Evolutionary conservation across 2,113 vertebrate genomes (phyloP).

Genomic region (Pedionomus torquatus): DNA sequence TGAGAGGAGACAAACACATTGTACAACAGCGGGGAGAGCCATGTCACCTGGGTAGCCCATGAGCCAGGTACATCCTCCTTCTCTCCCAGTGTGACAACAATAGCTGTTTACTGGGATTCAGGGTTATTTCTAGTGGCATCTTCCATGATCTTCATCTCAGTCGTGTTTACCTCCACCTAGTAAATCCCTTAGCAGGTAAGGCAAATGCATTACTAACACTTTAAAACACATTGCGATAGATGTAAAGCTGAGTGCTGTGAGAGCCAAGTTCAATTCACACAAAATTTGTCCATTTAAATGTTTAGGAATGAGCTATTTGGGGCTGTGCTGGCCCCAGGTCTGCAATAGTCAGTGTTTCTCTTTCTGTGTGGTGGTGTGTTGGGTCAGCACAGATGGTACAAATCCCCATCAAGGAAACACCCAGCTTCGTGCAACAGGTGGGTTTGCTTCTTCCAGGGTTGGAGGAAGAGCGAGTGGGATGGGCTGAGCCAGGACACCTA

Average conservation of each 20-base stretch:
- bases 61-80: neutral
- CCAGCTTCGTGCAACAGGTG: fast-evolving
- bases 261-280: neutral
- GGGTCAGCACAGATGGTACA: neutral
- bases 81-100: neutral
- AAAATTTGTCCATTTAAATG: neutral
- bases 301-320: neutral
- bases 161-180: neutral
- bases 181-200: neutral
- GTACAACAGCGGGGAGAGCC: neutral
- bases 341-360: neutral
- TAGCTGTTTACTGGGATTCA: neutral
- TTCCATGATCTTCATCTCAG: neutral
- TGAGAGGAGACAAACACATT: neutral
- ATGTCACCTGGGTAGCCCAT: neutral
- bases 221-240: neutral
- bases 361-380: neutral
- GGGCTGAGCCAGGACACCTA: neutral
- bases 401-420: neutral
- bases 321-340: fast-evolving
- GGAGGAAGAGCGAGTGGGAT: neutral
- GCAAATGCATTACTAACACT: neutral
- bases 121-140: neutral
- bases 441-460: neutral
- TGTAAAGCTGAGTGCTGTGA: neutral